phyloP scores from a whole-genome alignment of 2,888 invertebrate genomes.

The Plagiodera versicolora region DNA sequence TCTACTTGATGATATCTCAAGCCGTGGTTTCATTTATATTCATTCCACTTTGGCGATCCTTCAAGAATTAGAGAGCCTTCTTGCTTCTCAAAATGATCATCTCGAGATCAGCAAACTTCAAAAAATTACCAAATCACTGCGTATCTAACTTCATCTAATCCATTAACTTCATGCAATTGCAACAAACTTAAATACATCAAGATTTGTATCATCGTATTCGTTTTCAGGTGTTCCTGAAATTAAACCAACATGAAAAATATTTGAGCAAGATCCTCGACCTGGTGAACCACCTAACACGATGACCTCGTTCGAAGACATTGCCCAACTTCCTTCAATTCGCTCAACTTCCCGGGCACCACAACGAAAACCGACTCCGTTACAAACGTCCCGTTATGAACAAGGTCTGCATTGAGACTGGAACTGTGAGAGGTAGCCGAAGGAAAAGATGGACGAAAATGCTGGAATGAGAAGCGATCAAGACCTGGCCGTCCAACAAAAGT shows the following conservation, averaged over 20 bases:
- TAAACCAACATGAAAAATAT: background rate
- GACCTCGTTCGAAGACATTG: background rate
- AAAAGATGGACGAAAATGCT: slow-evolving; percentile 38
- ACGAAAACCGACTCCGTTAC: slow-evolving; percentile 12
- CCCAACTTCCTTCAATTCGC: background rate
- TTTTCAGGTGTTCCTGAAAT: background rate
- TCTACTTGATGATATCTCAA: no score
- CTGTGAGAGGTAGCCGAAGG: slow-evolving; percentile 20
- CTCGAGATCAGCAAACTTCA: no score
- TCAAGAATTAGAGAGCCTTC: no score
- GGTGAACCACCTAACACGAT: background rate
- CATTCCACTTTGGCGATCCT: no score
- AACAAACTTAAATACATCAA: no score
- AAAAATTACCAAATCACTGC: no score
- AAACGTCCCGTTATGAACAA: slow-evolving; percentile 14
- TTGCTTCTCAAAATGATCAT: no score
- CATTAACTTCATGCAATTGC: no score
- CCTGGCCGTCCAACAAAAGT: slow-evolving; percentile 44
- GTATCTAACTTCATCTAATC: no score
- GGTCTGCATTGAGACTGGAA: background rate
- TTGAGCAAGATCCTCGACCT: background rate
- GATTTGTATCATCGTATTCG: no score
- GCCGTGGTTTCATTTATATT: no score
- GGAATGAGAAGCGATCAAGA: slow-evolving; percentile 42
- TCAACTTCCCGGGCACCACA: background rate